Percentiles rank a stretch among this genome's conserved stretches.
These are phyloP conservation scores for Corbicula japonica DNA, from an alignment of 2,888 invertebrate species.

Conservation along the genomic window DNA sequence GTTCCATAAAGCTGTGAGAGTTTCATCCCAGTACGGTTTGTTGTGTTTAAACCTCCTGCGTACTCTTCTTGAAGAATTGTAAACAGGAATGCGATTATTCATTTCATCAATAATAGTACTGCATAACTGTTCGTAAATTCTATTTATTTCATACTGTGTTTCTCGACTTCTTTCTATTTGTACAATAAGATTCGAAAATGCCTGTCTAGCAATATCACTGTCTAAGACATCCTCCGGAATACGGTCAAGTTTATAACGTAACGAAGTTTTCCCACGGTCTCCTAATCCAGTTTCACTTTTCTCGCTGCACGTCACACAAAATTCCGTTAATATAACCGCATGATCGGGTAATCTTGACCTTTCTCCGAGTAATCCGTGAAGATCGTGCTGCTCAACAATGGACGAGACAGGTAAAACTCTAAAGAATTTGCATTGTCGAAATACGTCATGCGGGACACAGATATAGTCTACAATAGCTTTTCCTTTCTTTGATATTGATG, in stretches of 20 bases:
- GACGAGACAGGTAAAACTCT: slow-evolving; percentile 2
- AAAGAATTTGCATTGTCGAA: slow-evolving; percentile 11
- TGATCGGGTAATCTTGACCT: slow-evolving; percentile 40
- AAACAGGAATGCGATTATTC: slow-evolving; percentile 19
- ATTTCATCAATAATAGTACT: slow-evolving; percentile 25
- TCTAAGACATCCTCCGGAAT: slow-evolving; percentile 20
- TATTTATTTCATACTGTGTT: slow-evolving; percentile 27
- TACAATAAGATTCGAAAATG: slow-evolving; percentile 7
- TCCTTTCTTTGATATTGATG: slow-evolving; percentile 30
- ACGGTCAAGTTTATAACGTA: slow-evolving; percentile 11
- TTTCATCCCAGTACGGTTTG: slow-evolving; percentile 48
- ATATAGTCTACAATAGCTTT: slow-evolving; percentile 42
- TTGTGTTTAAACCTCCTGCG: not conserved
- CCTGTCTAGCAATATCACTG: slow-evolving; percentile 18
- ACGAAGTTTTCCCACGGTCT: not conserved
- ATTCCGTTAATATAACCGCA: slow-evolving; percentile 14
- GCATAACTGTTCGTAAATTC: slow-evolving; percentile 28
- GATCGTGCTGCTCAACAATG: slow-evolving; percentile 17
- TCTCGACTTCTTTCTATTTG: slow-evolving; percentile 19
- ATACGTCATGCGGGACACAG: slow-evolving; percentile 34
- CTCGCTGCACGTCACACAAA: not conserved
- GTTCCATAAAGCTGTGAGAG: slow-evolving; percentile 18
- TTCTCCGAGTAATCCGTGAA: slow-evolving; percentile 27
- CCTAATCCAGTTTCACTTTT: not conserved
- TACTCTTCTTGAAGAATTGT: not conserved